A percentile compares a stretch with the other conserved stretches of the same genome.
Conservation (phyloP, 2,113 vertebrate genomes). For the Mustela lutreola region DNA sequence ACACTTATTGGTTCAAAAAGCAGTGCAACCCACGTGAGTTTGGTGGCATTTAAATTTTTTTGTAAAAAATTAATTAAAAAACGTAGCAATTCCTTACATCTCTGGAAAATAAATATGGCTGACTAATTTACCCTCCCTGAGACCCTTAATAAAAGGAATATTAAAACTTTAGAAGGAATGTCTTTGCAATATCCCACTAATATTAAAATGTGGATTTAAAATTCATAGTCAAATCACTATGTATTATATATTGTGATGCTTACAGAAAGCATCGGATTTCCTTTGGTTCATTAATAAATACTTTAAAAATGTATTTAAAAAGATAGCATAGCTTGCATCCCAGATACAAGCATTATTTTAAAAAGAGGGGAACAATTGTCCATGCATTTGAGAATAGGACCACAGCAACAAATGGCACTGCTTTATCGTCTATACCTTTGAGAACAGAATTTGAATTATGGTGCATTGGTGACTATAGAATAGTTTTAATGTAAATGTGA, state of each 20-base stretch:
- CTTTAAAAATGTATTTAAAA: slow-evolving; percentile 93
- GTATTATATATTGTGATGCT: slow-evolving; percentile 90
- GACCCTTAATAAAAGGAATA: slow-evolving; percentile 92
- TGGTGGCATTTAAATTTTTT: slow-evolving; percentile 89
- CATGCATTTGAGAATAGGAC: slow-evolving; percentile 76
- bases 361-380: slow-evolving; percentile 84
- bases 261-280: slow-evolving; percentile 88
- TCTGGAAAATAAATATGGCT: slow-evolving; percentile 93
- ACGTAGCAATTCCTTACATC: slow-evolving; percentile 88
- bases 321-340: slow-evolving; percentile 94
- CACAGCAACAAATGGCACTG: slow-evolving; percentile 84
- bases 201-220: slow-evolving; percentile 90
- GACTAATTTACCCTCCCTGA: slow-evolving; percentile 93
- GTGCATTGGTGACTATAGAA: slow-evolving; percentile 76
- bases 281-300: slow-evolving; percentile 96
- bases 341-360: slow-evolving; percentile 94
- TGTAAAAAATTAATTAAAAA: slow-evolving; percentile 87
- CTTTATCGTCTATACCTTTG: slow-evolving; percentile 64
- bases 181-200: slow-evolving; percentile 91
- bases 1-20: slow-evolving; percentile 88
- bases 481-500: slow-evolving; percentile 84
- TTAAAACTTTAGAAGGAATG: slow-evolving; percentile 92
- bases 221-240: slow-evolving; percentile 92
- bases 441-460: slow-evolving; percentile 77
- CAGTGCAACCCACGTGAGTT: slow-evolving; percentile 91